Evolutionary conservation across 2,797 vertebrate genomes (phyloP), one percentile per base, ranked within the genome.

Genomic region (Tarsius wallacei): DNA sequence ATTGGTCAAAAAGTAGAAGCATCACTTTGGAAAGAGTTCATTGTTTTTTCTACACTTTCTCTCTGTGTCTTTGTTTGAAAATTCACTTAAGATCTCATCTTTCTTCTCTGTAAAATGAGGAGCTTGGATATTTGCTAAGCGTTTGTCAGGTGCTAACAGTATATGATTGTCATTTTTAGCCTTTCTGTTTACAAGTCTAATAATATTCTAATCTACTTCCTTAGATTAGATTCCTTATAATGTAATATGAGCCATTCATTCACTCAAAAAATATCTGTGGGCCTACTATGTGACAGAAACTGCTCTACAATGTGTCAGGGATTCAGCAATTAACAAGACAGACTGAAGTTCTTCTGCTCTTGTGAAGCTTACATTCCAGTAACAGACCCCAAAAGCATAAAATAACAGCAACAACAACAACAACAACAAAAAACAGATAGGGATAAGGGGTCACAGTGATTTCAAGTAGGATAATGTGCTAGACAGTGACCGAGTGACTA

Each of bases 111-210:
- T 80, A 73, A 94, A 93, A 15, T 59, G 21, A 80, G 42, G 66
- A 42, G 17, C 57, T 81, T 55, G 42, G 9, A 22, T 87, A 15
- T 33, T 70, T 80, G n/a, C 16, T 93, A n/a, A 70, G 22, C 7
- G 21, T 17, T 71, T 36, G 24, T 53, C 59, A 81, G 53, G 19
- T 51, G 9, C 16, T 47, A 53, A 57, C 11, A 12, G 15, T 70
- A 9, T 73, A 15, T 42, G 11, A 21, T 55, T 26, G 47, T 22
- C 26, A 70, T 61, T 68, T 82, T 64, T 73, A 59, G 81, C 31
- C 22, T 95, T 70, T 84, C 78, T 96, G 77, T 63, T 94, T 63
- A 70, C 57, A 53, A 90, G 49, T 55, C 12, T 84, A 21, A 24
- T 24, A 49, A 77, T 73, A 68, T 84, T 82, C 28, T 11, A 7